These are phyloP conservation scores for Epizoanthus fatuus DNA, from an alignment of 92 coral and sea anemone species.

Conservation along the genomic window DNA sequence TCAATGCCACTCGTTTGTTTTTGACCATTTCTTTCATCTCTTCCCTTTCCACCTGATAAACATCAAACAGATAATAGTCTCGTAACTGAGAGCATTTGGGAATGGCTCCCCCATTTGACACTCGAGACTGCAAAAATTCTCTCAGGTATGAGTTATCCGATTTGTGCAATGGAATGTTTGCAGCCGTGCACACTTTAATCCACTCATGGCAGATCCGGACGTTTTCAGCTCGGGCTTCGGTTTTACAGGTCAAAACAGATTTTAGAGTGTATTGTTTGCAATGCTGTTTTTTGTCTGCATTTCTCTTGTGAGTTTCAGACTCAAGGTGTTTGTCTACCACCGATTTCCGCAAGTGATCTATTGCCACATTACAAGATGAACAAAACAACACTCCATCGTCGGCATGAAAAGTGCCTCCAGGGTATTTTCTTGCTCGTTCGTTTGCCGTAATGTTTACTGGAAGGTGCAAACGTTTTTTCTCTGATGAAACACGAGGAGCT, in stretches of 20 bases:
- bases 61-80: slow-evolving; percentile 65
- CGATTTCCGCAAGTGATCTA: slow-evolving; percentile 1
- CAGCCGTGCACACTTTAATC: slow-evolving; percentile 66
- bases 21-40: not conserved
- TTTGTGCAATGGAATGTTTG: slow-evolving; percentile 70
- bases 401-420: slow-evolving; percentile 5
- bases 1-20: too few relatives aligned
- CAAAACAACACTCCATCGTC: slow-evolving; percentile 16
- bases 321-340: not conserved
- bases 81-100: slow-evolving; percentile 62
- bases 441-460: slow-evolving; percentile 18
- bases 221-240: slow-evolving; percentile 52
- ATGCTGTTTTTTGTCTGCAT: not conserved
- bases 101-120: slow-evolving; percentile 69
- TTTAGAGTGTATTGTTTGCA: not conserved
- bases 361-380: slow-evolving; percentile 12
- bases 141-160: slow-evolving; percentile 61
- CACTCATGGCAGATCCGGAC: slow-evolving; percentile 70
- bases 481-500: not conserved
- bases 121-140: slow-evolving; percentile 51
- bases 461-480: slow-evolving; percentile 1
- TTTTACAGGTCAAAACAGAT: not conserved
- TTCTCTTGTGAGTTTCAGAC: not conserved
- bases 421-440: not conserved
- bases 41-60: slow-evolving; percentile 56